These are phyloP conservation scores for Petrophora chlorosata DNA, from an alignment of 2,888 invertebrate species.

Conservation along the genomic window DNA sequence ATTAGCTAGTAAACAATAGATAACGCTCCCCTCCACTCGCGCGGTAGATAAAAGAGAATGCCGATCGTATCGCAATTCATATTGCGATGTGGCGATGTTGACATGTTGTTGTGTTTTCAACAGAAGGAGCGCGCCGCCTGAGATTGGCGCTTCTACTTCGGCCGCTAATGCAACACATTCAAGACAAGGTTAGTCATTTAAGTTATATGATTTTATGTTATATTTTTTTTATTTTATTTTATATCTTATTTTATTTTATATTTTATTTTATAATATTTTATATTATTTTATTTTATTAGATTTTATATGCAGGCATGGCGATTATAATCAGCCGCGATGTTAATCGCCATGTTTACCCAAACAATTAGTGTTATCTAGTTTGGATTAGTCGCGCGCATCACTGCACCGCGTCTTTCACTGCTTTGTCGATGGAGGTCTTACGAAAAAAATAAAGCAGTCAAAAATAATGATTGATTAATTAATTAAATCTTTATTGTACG, in stretches of 20 bases:
- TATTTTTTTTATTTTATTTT: background rate
- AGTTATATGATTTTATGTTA: background rate
- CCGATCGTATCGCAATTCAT: conserved; percentile 3
- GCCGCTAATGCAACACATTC: conserved; percentile 65
- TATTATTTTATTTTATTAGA: no score
- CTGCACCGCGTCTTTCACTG: no score
- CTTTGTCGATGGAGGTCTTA: no score
- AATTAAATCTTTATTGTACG: no score
- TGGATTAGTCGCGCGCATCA: no score
- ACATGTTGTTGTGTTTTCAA: conserved; percentile 28
- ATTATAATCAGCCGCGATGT: no score
- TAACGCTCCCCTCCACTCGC: conserved; percentile 8
- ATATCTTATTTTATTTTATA: background rate
- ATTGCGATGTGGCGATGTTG: background rate
- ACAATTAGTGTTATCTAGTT: no score
- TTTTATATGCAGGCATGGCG: no score
- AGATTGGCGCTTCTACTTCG: conserved; percentile 64
- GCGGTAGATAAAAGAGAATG: background rate
- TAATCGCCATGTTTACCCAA: no score
- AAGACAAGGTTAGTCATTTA: conserved; percentile 67
- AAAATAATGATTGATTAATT: no score
- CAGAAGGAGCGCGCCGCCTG: conserved; percentile 74
- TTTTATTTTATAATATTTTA: no score
- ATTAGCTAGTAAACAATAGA: conserved; percentile 11
- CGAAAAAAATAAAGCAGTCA: no score